Evolutionary conservation across 2,797 vertebrate genomes (phyloP).

Genomic region (Megaceryle alcyon): DNA sequence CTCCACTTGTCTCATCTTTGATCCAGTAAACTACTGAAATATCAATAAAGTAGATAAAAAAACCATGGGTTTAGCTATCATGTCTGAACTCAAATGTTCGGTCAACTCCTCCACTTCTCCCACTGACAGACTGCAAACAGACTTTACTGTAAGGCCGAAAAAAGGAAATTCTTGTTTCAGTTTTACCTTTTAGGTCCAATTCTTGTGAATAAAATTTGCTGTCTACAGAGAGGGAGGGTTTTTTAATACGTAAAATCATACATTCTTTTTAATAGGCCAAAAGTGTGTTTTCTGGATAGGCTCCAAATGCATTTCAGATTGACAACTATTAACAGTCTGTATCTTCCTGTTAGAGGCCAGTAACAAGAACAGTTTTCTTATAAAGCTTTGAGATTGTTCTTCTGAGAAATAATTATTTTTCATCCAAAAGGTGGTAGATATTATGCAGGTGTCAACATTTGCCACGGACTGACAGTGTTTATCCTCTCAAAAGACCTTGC

Average conservation of each 20-base stretch:
- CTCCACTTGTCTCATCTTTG: neutral
- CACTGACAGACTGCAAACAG: neutral
- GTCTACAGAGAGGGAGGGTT: neutral
- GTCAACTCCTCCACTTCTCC: neutral
- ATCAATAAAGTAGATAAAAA: neutral
- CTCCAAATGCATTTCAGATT: neutral
- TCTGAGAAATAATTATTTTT: slow-evolving; percentile 9
- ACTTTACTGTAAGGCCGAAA: neutral
- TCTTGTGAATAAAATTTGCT: neutral
- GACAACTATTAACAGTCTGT: neutral
- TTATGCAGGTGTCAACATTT: slow-evolving; percentile 31
- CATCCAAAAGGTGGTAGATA: slow-evolving; percentile 41
- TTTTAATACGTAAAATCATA: neutral
- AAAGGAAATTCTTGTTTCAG: neutral
- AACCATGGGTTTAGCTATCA: neutral
- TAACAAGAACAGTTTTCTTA: slow-evolving; percentile 15
- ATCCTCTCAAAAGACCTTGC: slow-evolving; percentile 11
- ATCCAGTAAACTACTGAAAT: neutral
- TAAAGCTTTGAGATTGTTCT: slow-evolving; percentile 34
- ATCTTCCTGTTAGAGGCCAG: neutral
- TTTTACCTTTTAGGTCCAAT: neutral
- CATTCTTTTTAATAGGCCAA: neutral
- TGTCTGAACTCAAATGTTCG: neutral
- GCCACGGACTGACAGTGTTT: slow-evolving; percentile 22
- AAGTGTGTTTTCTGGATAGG: neutral